Evolutionary conservation across 2,113 vertebrate species (phyloP).

Genomic region (Peromyscus maniculatus): DNA sequence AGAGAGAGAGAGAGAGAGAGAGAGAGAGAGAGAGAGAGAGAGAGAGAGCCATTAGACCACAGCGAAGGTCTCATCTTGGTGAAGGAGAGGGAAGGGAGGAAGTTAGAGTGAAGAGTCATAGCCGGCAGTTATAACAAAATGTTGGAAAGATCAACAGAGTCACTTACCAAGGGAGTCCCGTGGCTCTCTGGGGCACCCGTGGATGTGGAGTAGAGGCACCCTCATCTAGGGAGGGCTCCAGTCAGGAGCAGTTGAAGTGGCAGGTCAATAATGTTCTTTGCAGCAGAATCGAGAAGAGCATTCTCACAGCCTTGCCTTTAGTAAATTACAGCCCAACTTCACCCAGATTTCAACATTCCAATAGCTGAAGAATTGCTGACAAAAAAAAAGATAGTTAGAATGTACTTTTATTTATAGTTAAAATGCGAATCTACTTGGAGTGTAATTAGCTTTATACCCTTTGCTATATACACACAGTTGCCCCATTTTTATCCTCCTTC

Average conservation of each 20-base stretch:
- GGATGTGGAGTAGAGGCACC: background rate
- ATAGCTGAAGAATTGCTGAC: constrained; percentile 20
- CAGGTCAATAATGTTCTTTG: background rate
- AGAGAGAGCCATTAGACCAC: background rate
- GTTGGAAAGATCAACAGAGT: background rate
- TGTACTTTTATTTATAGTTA: constrained; percentile 34
- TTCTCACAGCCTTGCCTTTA: background rate
- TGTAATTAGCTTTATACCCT: background rate
- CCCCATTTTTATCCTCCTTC: background rate
- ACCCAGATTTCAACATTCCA: background rate
- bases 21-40: background rate
- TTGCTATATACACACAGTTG: background rate
- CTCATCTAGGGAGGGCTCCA: background rate
- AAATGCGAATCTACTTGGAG: constrained; percentile 4
- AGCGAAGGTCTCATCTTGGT: background rate
- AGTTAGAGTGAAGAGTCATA: background rate
- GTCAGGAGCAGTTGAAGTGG: background rate
- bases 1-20: background rate
- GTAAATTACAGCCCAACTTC: background rate
- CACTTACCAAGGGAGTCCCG: background rate
- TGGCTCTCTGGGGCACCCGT: background rate
- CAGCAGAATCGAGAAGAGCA: background rate
- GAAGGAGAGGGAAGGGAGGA: background rate
- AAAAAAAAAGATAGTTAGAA: constrained; percentile 32
- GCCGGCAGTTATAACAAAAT: background rate